Percentiles rank a stretch among this genome's conserved stretches.
phyloP scores from a whole-genome alignment of 2,797 vertebrate genomes.

The Micromesistius poutassou region DNA sequence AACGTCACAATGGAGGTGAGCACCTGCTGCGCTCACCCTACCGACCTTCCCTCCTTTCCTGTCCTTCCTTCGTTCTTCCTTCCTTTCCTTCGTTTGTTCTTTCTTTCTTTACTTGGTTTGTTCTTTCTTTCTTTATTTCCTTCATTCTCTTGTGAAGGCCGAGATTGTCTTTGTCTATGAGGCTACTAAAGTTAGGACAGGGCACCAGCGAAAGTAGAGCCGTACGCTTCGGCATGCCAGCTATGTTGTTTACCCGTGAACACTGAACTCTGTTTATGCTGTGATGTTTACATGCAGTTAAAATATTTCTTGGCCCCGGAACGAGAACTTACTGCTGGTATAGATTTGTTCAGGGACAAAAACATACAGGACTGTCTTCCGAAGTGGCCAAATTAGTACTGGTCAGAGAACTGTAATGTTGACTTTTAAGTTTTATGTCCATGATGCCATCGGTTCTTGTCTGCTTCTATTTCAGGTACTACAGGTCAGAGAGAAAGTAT shows the following conservation, averaged over 20 bases:
- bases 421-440: background rate
- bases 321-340: background rate
- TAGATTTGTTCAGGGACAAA: background rate
- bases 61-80: background rate
- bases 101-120: background rate
- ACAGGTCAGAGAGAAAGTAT: conserved; percentile 75
- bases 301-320: conserved; percentile 19
- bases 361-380: background rate
- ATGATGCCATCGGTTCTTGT: conserved; percentile 46
- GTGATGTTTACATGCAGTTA: background rate
- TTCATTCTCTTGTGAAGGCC: background rate
- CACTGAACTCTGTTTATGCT: conserved; percentile 35
- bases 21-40: background rate
- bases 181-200: background rate
- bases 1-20: conserved; percentile 91
- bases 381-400: too few relatives aligned
- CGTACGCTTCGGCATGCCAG: conserved; percentile 43
- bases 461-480: conserved; percentile 75
- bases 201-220: conserved; percentile 25
- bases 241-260: conserved; percentile 50
- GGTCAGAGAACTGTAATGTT: background rate
- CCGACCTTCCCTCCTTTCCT: background rate
- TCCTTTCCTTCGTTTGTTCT: background rate
- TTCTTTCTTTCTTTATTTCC: background rate
- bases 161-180: background rate